Percentiles rank a stretch among this genome's conserved stretches.
phyloP scores from a whole-genome alignment of 2,113 vertebrate genomes.

The Brachyistius frenatus region DNA sequence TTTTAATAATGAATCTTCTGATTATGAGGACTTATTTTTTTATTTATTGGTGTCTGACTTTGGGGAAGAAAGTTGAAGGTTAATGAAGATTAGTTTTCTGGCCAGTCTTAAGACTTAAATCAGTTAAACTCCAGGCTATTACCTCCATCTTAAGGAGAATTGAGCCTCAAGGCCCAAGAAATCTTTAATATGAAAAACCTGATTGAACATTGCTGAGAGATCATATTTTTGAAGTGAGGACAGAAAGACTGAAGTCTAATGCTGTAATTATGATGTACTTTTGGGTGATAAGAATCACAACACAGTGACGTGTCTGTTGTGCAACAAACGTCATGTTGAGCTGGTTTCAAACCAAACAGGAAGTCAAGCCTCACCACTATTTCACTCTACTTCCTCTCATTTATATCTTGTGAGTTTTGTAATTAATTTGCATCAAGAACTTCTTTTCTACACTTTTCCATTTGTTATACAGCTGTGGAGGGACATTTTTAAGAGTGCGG shows the following conservation, averaged over 20 bases:
- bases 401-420: background rate
- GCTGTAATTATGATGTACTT: background rate
- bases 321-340: conserved; percentile 1
- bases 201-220: background rate
- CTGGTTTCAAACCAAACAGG: conserved; percentile 1
- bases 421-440: background rate
- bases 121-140: background rate
- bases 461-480: background rate
- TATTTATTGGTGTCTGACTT: background rate
- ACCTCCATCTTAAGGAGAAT: background rate
- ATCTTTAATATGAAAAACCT: background rate
- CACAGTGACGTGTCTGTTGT: background rate
- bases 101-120: background rate
- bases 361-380: background rate
- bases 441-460: background rate
- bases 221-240: background rate
- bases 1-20: background rate
- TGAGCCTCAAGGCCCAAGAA: background rate
- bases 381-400: background rate
- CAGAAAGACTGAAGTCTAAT: background rate
- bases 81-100: background rate
- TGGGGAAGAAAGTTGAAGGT: background rate
- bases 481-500: background rate
- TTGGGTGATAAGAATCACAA: background rate
- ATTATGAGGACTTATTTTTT: background rate